phyloP scores from a whole-genome alignment of 2,888 invertebrate genomes.

The Papilio gigon region DNA sequence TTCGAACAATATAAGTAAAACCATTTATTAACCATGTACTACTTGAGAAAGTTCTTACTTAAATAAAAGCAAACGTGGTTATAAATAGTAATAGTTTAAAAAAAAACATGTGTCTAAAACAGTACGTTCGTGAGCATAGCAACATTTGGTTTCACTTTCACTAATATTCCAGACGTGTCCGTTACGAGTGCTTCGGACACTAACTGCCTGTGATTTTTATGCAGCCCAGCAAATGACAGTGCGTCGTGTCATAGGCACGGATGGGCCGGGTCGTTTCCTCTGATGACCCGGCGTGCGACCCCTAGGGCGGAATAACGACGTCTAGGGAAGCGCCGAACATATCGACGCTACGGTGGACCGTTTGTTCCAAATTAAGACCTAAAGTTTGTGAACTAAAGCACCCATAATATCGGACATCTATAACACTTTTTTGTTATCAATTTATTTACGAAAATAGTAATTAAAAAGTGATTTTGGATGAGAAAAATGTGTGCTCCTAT shows the following conservation, averaged over 20 bases:
- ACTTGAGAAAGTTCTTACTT: too few species aligned
- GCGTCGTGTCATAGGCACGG: constrained; percentile 65
- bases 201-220: constrained; percentile 40
- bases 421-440: too few species aligned
- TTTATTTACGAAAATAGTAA: too few species aligned
- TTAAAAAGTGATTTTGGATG: too few species aligned
- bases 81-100: not conserved
- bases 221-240: constrained; percentile 40
- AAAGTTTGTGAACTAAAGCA: too few species aligned
- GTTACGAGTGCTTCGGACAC: constrained; percentile 20
- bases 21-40: too few species aligned
- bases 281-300: constrained; percentile 70
- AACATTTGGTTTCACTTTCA: constrained; percentile 30
- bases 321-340: constrained; percentile 49
- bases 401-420: too few species aligned
- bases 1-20: too few species aligned
- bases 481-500: not conserved
- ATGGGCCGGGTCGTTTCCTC: constrained; percentile 61
- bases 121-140: not conserved
- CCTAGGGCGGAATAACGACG: constrained; percentile 53
- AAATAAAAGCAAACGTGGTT: not conserved
- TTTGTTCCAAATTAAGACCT: not conserved
- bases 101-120: not conserved
- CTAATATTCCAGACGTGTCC: constrained; percentile 32
- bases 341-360: constrained; percentile 45